Evolutionary conservation across 2,797 vertebrate species (phyloP).

Genomic region (Dermochelys coriacea): DNA sequence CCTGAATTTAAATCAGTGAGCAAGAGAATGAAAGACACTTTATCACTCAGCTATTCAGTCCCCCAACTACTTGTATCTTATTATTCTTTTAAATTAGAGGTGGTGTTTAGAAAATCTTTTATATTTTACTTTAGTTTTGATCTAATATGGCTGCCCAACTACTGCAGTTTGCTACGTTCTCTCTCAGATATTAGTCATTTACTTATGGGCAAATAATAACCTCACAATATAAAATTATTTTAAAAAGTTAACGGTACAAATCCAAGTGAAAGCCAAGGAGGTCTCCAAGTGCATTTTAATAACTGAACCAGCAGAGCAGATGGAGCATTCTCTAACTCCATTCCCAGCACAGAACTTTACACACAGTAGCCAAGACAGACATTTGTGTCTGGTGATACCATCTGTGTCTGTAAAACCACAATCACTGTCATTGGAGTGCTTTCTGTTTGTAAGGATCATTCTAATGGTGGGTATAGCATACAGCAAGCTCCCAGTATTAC

Average conservation of each 20-base stretch:
- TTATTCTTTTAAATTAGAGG: neutral
- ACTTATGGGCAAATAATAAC: slow-evolving; percentile 2
- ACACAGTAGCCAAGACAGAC: slow-evolving; percentile 73
- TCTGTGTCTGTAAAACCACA: slow-evolving; percentile 70
- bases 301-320: slow-evolving; percentile 56
- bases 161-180: neutral
- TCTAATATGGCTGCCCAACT: neutral
- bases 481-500: slow-evolving; percentile 42
- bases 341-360: slow-evolving; percentile 70
- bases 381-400: slow-evolving; percentile 75
- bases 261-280: slow-evolving; percentile 30
- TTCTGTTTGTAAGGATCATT: slow-evolving; percentile 68
- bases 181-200: neutral
- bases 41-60: neutral
- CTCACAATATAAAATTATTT: neutral
- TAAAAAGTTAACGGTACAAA: slow-evolving; percentile 13
- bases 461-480: slow-evolving; percentile 43
- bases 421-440: slow-evolving; percentile 58
- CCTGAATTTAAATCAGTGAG: neutral
- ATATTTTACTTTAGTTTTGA: neutral
- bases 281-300: slow-evolving; percentile 47
- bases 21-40: neutral
- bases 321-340: slow-evolving; percentile 71
- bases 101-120: neutral
- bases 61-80: neutral